Evolutionary conservation across 2,797 vertebrate species (phyloP), one percentile per base, ranked within the genome.

Genomic region (Macropus fuliginosus): DNA sequence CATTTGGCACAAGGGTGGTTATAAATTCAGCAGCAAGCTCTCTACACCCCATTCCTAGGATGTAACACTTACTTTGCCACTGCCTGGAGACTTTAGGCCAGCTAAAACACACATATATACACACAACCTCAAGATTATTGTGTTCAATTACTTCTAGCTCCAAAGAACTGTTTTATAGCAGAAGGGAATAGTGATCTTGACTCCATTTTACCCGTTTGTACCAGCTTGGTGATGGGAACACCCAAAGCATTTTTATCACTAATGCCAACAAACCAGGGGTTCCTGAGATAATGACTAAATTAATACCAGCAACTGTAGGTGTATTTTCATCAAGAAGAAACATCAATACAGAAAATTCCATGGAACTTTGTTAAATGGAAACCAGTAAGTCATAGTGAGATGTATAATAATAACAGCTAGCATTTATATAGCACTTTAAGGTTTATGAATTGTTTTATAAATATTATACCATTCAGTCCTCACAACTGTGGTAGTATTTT

Each of bases 21-120:
- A 98, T 98, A 98, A 98, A 98, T 98, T 98, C 98, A 97, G 97
- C 52, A 29, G 97, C 97, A 94, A 92, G 87, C 96, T 97, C 96
- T 94, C 96, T 28, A 9, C 52, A 66, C 97, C 94, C 95, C 94
- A 97, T 94, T 97, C 97, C 94, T 96, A 97, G 97, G 97, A 97
- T 96, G 95, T 96, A 97, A 97, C 98, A 97, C 96, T 95, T 55
- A 95, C 97, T 98, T 98, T 97, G 91, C 94, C 95, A 96, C 92
- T 34, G 8, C 93, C 56, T 91, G 57, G 97, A 97, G 95, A 97
- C 27, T 5, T 54, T 95, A 56, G 95, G 92, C 95, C 97, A 98
- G 95, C 89, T 91, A 46, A 10, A 54, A 4, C 4, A 5, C 62
- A 0, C 0, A 52, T 29, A 21, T 16, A 5, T 89, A 57, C 14